Evolutionary conservation across 2,888 invertebrate species (phyloP).

Genomic region (Gymnocheta viridis): DNA sequence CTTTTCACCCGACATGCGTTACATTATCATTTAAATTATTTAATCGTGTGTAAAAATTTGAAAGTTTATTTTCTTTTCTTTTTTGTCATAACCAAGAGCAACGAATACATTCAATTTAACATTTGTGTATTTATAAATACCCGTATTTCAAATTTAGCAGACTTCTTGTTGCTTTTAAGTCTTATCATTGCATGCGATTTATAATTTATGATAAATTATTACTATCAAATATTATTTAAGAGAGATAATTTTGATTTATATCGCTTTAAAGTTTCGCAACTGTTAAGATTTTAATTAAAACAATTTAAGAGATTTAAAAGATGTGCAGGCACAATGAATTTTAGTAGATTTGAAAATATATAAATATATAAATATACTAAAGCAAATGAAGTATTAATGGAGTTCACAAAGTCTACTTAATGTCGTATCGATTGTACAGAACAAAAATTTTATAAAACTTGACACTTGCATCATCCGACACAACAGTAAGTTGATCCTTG

Average conservation of each 20-base stretch:
- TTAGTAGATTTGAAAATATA: background rate
- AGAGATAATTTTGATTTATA: slow-evolving; percentile 68
- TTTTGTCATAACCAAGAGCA: background rate
- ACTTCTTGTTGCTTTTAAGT: slow-evolving; percentile 18
- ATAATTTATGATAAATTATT: slow-evolving; percentile 51
- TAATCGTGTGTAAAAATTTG: slow-evolving; percentile 77
- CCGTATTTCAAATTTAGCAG: slow-evolving; percentile 2
- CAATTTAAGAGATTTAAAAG: background rate
- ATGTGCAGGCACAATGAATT: slow-evolving; percentile 17
- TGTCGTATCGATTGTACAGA: too few relatives aligned
- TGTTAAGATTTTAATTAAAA: slow-evolving; percentile 59
- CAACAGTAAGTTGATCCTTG: too few relatives aligned
- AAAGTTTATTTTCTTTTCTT: slow-evolving; percentile 40
- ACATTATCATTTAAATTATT: slow-evolving; percentile 72
- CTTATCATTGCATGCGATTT: slow-evolving; percentile 44
- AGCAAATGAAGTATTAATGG: too few relatives aligned
- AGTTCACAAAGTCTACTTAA: too few relatives aligned
- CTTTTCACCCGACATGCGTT: slow-evolving; percentile 30
- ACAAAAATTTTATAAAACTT: too few relatives aligned
- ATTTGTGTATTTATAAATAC: slow-evolving; percentile 46
- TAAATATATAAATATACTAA: background rate
- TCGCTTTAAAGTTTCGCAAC: slow-evolving; percentile 39
- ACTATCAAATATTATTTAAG: slow-evolving; percentile 55
- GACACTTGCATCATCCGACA: too few relatives aligned
- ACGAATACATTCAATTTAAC: slow-evolving; percentile 10